Evolutionary conservation across 2,113 vertebrate species (phyloP), one percentile per base, ranked within the genome.

Genomic region (Nothobranchius furzeri): DNA sequence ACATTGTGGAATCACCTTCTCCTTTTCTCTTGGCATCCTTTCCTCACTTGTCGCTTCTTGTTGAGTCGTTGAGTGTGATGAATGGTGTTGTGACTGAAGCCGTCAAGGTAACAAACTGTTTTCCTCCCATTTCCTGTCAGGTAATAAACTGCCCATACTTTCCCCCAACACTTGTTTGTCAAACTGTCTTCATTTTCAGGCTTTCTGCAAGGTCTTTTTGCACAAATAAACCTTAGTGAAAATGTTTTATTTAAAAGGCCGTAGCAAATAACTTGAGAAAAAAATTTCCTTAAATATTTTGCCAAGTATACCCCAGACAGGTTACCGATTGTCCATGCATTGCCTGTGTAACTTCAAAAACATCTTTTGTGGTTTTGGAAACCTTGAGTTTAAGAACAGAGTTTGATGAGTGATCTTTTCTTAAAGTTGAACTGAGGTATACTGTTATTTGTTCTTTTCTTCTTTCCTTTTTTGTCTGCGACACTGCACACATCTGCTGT

Each of bases 71-170:
- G 65, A 73, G 76, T 61, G 74, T 88, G 86, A 90, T 77, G 67
- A 81, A 88, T 78, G 82, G 63, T 82, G 85, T 78, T 88, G 79
- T 85, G 87, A 87, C 87, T 79, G 70, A 70, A 85, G 58, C 59
- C 62, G 35, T 75, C 75, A 72, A 42, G 79, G 76, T 61, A 53
- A 54, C 73, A 73, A 63, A 49, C 54, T 67, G 70, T 68, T 35
- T 42, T 71, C 65, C 60, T 47, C 52, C 52, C 60, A 56, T 53
- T 53, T 63, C 14, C 36, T 59, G 66, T 76, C 56, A 49, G 53
- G 65, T 64, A 84, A 78, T 81, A 75, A 73, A 59, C 56, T 20
- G 43, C 58, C 68, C 80, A 75, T 82, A 64, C 24, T 73, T 53
- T 58, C 12, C 55, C 46, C 42, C 48, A 17, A 30, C 61, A 51